These are phyloP conservation scores for Bubalus kerabau DNA, from an alignment of 2,113 vertebrate genomes.

Conservation along the genomic window DNA sequence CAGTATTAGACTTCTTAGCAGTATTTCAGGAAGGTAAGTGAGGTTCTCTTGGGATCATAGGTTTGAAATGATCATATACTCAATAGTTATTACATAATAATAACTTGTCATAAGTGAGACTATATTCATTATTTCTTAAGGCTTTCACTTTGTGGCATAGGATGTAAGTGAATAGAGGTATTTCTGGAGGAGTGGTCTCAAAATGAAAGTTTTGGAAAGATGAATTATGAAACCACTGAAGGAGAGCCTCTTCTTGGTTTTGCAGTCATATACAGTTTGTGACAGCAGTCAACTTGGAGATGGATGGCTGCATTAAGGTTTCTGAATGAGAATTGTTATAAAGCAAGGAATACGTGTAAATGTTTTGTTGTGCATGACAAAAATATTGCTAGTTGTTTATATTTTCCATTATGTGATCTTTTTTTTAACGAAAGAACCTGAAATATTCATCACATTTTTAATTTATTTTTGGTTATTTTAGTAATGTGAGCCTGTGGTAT, in stretches of 20 bases:
- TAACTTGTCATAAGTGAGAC: background rate
- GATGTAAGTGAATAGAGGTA: background rate
- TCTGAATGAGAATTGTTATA: slow-evolving; percentile 12
- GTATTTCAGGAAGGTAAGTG: background rate
- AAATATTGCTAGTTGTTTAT: slow-evolving; percentile 17
- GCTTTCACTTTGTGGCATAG: background rate
- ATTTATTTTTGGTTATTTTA: slow-evolving; percentile 31
- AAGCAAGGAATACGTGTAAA: background rate
- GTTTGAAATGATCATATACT: background rate
- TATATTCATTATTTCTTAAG: background rate
- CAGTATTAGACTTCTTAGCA: background rate
- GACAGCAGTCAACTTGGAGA: background rate
- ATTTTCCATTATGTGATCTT: slow-evolving; percentile 12
- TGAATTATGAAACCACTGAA: background rate
- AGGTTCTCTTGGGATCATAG: background rate
- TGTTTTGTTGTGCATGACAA: background rate
- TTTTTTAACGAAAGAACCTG: slow-evolving; percentile 31
- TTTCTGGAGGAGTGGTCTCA: background rate
- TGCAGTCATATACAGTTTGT: background rate
- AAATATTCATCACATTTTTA: slow-evolving; percentile 41
- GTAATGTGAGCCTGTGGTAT: background rate
- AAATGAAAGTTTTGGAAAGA: background rate
- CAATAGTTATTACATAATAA: background rate
- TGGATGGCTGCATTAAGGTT: background rate
- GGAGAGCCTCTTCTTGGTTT: background rate